Evolutionary conservation across 2,888 invertebrate genomes (phyloP).

Genomic region (Mesorhabditis sp.): DNA sequence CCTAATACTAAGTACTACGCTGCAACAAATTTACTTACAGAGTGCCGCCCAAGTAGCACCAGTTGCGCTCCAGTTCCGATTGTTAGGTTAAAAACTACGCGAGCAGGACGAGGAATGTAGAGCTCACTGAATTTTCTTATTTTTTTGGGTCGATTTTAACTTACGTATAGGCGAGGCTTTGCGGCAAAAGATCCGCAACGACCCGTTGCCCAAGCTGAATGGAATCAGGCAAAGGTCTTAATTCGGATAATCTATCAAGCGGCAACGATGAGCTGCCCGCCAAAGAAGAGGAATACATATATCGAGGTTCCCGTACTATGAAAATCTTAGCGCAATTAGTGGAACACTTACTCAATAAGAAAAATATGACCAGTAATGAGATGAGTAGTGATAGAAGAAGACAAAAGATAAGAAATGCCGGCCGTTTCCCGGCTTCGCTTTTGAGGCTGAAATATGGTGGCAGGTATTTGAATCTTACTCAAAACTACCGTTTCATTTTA

Average conservation of each 20-base stretch:
- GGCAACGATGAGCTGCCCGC: constrained; percentile 1
- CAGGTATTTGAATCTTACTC: not conserved
- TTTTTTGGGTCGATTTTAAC: constrained; percentile 6
- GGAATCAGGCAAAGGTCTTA: constrained; percentile 37
- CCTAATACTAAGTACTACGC: constrained; percentile 62
- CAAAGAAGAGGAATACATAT: constrained; percentile 26
- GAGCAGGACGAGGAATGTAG: constrained; percentile 20
- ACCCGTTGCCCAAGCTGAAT: constrained; percentile 40
- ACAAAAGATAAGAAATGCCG: constrained; percentile 9
- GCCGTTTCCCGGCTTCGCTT: not conserved
- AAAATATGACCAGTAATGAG: constrained; percentile 11
- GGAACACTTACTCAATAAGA: constrained; percentile 15
- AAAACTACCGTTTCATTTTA: not conserved
- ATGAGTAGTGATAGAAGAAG: constrained; percentile 13
- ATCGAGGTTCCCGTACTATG: constrained; percentile 11
- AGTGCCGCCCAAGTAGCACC: constrained; percentile 88
- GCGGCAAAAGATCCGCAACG: constrained; percentile 39
- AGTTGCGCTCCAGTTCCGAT: constrained; percentile 61
- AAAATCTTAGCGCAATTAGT: not conserved
- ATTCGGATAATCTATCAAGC: constrained; percentile 18
- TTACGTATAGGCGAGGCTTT: constrained; percentile 39
- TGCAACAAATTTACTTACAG: constrained; percentile 13
- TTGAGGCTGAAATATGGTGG: not conserved
- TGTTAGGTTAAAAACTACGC: constrained; percentile 41
- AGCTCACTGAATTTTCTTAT: constrained; percentile 24